Evolutionary conservation across 2,797 vertebrate genomes (phyloP), one percentile per base, ranked within the genome.

Genomic region (Argentina silus): DNA sequence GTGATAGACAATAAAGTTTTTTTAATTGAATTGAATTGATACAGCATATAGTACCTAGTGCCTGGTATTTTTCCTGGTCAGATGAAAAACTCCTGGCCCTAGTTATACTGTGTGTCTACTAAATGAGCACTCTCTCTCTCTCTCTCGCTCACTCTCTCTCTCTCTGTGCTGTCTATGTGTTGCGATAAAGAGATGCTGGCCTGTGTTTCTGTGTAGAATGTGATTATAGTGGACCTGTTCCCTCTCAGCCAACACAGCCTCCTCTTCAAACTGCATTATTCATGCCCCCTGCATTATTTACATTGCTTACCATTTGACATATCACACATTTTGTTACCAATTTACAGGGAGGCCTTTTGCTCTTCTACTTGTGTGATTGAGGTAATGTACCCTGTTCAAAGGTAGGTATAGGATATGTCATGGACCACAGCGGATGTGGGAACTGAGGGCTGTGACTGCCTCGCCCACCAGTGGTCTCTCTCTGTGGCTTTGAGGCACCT

Each of bases 181-280:
- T 50, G 64, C 4, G 59, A 61, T 23, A 17, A 27, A 27, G 11
- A 48, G 64, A 66, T 21, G 44, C 44, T 53, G 48, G 48, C 27
- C 48, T n/a, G 66, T 55, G 66, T 67, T 67, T 14, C 27, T 42
- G 12, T 19, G 21, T 36, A 50, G 15, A 51, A 21, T 42, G 60
- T 21, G 56, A 17, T 23, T 59, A 17, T 21, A 61, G 12, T 64
- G 62, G 62, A 64, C 36, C 10, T 15, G 60, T 43, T 50, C 44
- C 44, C 45, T 44, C 50, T 2, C 48, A 53, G 82, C 81, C 81
- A 79, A 73, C 74, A 82, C 77, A 81, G 82, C 75, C 86, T 80
- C 79, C 73, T 85, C 80, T 85, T 67, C 68, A 27, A 56, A 76
- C 62, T 88, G 79, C 79, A 88, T 90, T 83, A 88, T 89, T 90